Conservation (phyloP, 2,888 invertebrate genomes). For the Oligia strigilis region DNA sequence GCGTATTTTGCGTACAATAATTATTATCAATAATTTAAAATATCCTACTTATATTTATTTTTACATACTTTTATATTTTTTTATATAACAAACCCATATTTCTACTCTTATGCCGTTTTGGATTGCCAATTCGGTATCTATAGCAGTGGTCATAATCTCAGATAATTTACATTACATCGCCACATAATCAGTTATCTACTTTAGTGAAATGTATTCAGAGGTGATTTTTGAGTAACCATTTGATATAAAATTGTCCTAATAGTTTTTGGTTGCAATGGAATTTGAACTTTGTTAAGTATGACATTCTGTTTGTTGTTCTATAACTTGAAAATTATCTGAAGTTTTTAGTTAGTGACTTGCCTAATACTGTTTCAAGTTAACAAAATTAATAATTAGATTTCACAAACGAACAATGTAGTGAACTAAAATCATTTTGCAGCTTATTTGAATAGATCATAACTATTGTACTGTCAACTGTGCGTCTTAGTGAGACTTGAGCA, state of each 20-base stretch:
- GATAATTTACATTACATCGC: neutral
- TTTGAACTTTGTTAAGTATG: neutral
- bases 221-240: no score
- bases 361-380: conserved; percentile 1
- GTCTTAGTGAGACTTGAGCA: neutral
- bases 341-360: neutral
- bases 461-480: neutral
- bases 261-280: neutral
- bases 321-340: no score
- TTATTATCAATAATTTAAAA: neutral
- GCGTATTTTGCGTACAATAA: no score
- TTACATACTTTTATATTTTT: no score
- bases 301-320: neutral
- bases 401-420: conserved; percentile 1
- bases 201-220: no score
- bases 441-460: conserved; percentile 1
- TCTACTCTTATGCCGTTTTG: neutral
- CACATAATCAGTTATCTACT: no score
- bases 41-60: neutral
- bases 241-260: no score
- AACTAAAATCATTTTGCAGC: conserved; percentile 11
- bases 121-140: neutral
- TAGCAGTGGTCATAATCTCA: neutral
- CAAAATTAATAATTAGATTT: conserved; percentile 9
- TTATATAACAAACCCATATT: neutral